Evolutionary conservation across 2,797 vertebrate genomes (phyloP).

Genomic region (Parambassis ranga): DNA sequence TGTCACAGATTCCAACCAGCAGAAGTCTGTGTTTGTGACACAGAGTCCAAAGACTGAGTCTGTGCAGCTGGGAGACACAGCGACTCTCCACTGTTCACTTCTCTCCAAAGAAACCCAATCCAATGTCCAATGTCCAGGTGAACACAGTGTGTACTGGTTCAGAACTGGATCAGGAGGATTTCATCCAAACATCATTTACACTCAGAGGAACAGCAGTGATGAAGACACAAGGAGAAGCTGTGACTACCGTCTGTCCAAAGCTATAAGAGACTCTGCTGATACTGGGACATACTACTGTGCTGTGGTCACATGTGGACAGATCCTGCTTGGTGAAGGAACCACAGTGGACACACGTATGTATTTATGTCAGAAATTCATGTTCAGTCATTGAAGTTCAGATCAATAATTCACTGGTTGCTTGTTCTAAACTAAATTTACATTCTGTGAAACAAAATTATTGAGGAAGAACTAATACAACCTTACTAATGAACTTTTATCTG

Average conservation of each 20-base stretch:
- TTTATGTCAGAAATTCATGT: too few species aligned
- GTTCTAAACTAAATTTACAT: too few species aligned
- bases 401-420: too few species aligned
- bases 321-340: slow-evolving; percentile 43
- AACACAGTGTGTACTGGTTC: slow-evolving; percentile 12
- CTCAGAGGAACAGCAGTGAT: not conserved
- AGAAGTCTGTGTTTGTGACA: not conserved
- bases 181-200: slow-evolving; percentile 15
- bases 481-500: too few species aligned
- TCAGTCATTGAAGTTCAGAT: too few species aligned
- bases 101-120: not conserved
- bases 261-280: slow-evolving; percentile 13
- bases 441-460: too few species aligned
- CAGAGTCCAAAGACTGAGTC: slow-evolving; percentile 3
- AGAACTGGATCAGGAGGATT: not conserved
- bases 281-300: slow-evolving; percentile 59
- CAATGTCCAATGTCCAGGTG: too few species aligned
- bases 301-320: slow-evolving; percentile 50
- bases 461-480: too few species aligned
- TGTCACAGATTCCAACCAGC: not conserved
- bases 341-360: slow-evolving; percentile 9
- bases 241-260: slow-evolving; percentile 27
- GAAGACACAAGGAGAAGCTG: slow-evolving; percentile 2
- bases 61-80: not conserved
- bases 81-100: too few species aligned